These are phyloP conservation scores for Spatula clypeata DNA, from an alignment of 2,797 vertebrate species.

Conservation along the genomic window DNA sequence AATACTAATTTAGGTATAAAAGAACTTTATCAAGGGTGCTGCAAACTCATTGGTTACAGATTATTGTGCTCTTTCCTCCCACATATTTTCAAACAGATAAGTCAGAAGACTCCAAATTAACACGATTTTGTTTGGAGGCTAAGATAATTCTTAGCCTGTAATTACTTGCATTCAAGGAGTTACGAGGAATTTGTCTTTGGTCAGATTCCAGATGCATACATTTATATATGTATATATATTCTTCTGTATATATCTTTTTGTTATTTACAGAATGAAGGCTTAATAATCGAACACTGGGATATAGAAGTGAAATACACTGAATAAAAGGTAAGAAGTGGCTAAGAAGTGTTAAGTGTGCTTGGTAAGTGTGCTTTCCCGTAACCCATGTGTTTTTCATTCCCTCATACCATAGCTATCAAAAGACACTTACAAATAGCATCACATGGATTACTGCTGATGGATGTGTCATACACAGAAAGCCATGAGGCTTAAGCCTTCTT, in stretches of 20 bases:
- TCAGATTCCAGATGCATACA: not conserved
- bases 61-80: not conserved
- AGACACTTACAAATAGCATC: constrained; percentile 62
- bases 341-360: not conserved
- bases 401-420: constrained; percentile 23
- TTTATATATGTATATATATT: too few relatives aligned
- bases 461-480: constrained; percentile 52
- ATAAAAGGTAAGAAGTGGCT: not conserved
- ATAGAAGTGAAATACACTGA: not conserved
- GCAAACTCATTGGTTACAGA: not conserved
- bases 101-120: not conserved
- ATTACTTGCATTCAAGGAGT: not conserved
- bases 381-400: not conserved
- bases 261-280: not conserved
- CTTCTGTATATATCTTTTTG: not conserved
- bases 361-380: not conserved
- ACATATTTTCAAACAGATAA: not conserved
- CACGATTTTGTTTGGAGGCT: not conserved
- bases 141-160: not conserved
- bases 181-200: not conserved
- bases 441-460: constrained; percentile 54
- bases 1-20: not conserved
- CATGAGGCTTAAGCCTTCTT: constrained; percentile 33
- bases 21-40: not conserved
- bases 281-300: not conserved